These are phyloP conservation scores for Cariama cristata DNA, from an alignment of 2,113 vertebrate genomes.

Conservation along the genomic window DNA sequence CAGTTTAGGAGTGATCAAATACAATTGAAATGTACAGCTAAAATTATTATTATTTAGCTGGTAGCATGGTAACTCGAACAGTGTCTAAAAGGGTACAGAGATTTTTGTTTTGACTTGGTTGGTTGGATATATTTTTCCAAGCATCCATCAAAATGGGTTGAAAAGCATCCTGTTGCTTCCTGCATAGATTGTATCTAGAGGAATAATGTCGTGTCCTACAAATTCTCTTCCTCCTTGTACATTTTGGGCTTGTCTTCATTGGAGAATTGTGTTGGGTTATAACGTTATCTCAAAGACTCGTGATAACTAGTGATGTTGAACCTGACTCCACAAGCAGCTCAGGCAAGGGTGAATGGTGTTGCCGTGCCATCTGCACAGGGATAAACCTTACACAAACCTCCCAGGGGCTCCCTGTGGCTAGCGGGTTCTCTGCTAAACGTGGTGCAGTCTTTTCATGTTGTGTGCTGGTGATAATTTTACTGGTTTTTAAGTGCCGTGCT, in stretches of 20 bases:
- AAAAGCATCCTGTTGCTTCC: neutral
- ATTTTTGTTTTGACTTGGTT: neutral
- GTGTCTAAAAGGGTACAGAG: neutral
- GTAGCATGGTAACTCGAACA: neutral
- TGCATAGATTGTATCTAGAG: neutral
- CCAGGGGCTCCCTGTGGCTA: neutral
- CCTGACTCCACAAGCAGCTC: neutral
- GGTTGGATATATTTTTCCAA: neutral
- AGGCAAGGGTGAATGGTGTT: neutral
- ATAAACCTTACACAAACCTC: neutral
- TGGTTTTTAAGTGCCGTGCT: neutral
- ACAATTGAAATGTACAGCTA: neutral
- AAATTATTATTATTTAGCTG: neutral
- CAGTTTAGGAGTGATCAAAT: neutral
- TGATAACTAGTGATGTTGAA: neutral
- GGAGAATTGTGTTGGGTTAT: neutral
- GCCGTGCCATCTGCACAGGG: accelerated
- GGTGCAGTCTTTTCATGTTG: neutral
- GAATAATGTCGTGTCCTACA: neutral
- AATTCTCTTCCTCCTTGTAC: neutral
- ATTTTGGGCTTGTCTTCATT: neutral
- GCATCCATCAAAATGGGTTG: neutral
- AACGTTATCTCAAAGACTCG: neutral
- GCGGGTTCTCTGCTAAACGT: neutral
- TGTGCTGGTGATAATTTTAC: neutral